These are phyloP conservation scores for Dermochelys coriacea DNA, from an alignment of 2,797 vertebrate genomes.

Conservation along the genomic window DNA sequence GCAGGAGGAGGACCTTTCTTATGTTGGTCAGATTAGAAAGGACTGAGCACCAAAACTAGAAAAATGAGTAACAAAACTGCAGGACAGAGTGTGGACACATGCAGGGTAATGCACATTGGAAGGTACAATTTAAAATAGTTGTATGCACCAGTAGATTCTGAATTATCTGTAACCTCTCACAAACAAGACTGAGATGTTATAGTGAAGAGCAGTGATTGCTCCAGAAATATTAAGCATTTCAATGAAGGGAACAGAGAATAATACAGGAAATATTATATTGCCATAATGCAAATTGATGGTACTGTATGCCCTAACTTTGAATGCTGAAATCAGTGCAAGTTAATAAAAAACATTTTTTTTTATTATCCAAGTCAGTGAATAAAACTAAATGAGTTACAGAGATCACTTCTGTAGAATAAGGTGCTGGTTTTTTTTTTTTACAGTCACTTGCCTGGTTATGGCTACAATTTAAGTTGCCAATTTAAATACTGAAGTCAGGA, in stretches of 20 bases:
- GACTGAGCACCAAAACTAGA: not conserved
- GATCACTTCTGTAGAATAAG: not conserved
- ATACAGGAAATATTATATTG: not conserved
- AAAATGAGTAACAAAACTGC: not conserved
- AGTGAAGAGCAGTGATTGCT: not conserved
- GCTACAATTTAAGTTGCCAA: not conserved
- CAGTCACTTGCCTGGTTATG: not conserved
- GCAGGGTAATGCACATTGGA: not conserved
- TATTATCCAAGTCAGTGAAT: not conserved
- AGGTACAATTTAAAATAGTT: not conserved
- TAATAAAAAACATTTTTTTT: not conserved
- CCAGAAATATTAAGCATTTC: not conserved
- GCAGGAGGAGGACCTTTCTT: not conserved
- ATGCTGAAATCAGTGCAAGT: not conserved
- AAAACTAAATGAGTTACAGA: not conserved
- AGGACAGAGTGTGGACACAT: not conserved
- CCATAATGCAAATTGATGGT: slow-evolving; percentile 20
- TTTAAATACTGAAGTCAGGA: not conserved
- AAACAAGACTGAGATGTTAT: not conserved
- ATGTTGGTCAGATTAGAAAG: not conserved
- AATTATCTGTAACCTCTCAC: not conserved
- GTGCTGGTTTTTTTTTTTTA: not conserved
- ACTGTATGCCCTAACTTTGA: not conserved
- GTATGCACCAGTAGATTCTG: not conserved
- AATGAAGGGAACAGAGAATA: slow-evolving; percentile 18